A percentile compares a stretch with the other conserved stretches of the same genome.
phyloP scores from a whole-genome alignment of 92 coral and sea anemone genomes.

The Porites evermanni region DNA sequence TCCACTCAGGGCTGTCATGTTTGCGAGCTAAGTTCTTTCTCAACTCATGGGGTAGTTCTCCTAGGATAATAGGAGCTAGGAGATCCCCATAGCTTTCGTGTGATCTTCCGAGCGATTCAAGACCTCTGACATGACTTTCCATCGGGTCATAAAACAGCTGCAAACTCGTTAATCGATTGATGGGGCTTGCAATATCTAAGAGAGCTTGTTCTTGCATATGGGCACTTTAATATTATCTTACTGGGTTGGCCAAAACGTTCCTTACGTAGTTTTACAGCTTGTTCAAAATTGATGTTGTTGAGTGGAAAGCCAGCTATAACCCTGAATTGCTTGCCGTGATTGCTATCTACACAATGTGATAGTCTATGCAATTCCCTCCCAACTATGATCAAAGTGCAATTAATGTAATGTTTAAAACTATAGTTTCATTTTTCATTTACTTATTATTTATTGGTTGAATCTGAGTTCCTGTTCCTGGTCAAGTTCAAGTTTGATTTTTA shows the following conservation, averaged over 20 bases:
- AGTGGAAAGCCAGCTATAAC: not conserved
- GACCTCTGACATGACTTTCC: constrained; percentile 47
- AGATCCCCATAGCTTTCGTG: constrained; percentile 51
- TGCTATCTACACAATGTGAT: no score
- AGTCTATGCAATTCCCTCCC: no score
- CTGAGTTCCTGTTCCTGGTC: no score
- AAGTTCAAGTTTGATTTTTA: no score
- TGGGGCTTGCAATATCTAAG: constrained; percentile 5
- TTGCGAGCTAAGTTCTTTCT: constrained; percentile 40
- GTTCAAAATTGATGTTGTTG: not conserved
- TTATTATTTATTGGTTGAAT: no score
- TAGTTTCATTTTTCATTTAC: no score
- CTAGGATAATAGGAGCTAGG: constrained; percentile 40
- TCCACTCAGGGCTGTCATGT: constrained; percentile 35
- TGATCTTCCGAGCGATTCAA: constrained; percentile 49
- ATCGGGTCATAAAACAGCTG: constrained; percentile 27
- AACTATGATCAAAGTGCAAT: no score
- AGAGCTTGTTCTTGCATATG: constrained; percentile 40
- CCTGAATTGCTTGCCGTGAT: no score
- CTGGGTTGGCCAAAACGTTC: constrained; percentile 42
- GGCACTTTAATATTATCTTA: constrained; percentile 32
- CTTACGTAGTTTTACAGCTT: not conserved
- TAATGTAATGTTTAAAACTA: no score
- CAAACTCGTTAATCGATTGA: constrained; percentile 2
- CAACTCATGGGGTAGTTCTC: constrained; percentile 29